Conservation (phyloP, 1,140 invertebrate genomes). For the Teleogryllus occipitalis region DNA sequence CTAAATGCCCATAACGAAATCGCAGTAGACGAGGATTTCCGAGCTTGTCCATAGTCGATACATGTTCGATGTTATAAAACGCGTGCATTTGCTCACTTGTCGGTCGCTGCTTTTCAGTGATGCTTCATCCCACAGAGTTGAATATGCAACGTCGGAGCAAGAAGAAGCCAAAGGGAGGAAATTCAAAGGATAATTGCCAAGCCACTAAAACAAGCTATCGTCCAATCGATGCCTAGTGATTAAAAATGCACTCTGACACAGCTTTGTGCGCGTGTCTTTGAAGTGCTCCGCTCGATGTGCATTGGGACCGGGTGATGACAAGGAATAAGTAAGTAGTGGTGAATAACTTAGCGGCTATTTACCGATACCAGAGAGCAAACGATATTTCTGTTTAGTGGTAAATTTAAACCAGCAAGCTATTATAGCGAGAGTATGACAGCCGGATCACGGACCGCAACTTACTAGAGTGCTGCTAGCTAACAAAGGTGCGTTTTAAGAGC, state of each 20-base stretch:
- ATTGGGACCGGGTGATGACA: neutral
- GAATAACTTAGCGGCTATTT: neutral
- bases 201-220: neutral
- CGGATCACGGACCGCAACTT: too few relatives aligned
- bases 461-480: too few relatives aligned
- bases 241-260: neutral
- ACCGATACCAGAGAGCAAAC: neutral
- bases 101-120: too few relatives aligned
- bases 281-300: neutral
- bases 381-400: too few relatives aligned
- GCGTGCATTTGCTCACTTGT: too few relatives aligned
- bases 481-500: too few relatives aligned
- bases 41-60: too few relatives aligned
- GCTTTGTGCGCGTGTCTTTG: neutral
- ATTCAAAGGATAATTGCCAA: slow-evolving; percentile 1
- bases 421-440: too few relatives aligned
- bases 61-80: too few relatives aligned
- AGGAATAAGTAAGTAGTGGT: neutral
- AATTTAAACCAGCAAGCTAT: too few relatives aligned
- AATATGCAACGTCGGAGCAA: neutral
- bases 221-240: neutral
- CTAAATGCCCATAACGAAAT: too few relatives aligned
- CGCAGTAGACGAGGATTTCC: too few relatives aligned
- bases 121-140: neutral
- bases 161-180: neutral